These are phyloP conservation scores for Sorex maritimensis DNA, from an alignment of 2,797 vertebrate genomes.

Conservation along the genomic window DNA sequence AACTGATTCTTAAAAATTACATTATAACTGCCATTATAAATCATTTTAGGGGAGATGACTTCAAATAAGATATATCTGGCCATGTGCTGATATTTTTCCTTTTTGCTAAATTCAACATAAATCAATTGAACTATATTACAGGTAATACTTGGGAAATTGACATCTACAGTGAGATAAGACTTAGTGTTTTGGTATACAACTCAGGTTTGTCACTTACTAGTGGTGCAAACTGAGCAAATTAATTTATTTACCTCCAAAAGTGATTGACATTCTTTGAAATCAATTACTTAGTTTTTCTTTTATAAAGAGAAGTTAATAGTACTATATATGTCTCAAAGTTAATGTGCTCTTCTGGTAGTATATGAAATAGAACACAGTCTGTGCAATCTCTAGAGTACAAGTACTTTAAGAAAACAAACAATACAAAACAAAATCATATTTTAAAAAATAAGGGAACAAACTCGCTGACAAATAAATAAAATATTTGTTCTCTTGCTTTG, in stretches of 20 bases:
- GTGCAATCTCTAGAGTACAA: neutral
- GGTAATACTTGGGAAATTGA: too few relatives aligned
- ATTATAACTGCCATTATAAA: neutral
- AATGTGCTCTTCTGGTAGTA: neutral
- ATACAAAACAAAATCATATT: neutral
- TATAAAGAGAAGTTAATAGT: neutral
- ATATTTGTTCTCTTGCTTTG: neutral
- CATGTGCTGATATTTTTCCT: neutral
- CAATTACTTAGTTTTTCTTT: neutral
- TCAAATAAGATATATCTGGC: neutral
- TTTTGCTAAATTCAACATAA: neutral
- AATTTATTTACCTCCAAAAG: neutral
- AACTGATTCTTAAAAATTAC: neutral
- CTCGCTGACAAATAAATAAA: neutral
- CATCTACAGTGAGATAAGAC: neutral
- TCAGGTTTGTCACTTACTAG: neutral
- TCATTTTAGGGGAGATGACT: neutral
- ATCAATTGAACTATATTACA: accelerated
- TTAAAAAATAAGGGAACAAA: neutral
- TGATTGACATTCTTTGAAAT: neutral
- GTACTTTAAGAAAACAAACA: neutral
- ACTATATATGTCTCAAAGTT: neutral
- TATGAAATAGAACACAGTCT: neutral
- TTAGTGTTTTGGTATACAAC: neutral
- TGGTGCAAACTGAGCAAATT: neutral